Evolutionary conservation across 2,888 invertebrate genomes (phyloP), one percentile per base, ranked within the genome.

Genomic region (Lypha dubia): DNA sequence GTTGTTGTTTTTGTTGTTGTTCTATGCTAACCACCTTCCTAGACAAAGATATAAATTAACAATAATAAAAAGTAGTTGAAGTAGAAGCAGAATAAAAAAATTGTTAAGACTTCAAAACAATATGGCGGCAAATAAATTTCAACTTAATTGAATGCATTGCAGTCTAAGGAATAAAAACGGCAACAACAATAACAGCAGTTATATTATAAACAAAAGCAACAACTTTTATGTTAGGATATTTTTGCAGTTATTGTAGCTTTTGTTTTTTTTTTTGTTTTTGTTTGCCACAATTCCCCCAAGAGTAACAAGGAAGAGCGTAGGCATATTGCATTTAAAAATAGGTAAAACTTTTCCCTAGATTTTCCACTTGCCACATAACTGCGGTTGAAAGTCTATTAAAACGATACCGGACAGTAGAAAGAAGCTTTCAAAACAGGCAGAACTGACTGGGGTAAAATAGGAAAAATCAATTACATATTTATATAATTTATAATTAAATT

Each of bases 91-190:
- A 8, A 49, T 15, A 44, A 51, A 44, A 15, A 44, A 15, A 28
- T 24, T 35, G 65, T 73, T 49, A 68, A 81, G 77, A 68, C 68
- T 77, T 77, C 73, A 77, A 73, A 81, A 81, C 84, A 84, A 81
- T 84, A 84, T 80, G 84, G 76, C 76, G 84, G 76, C 84, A 84
- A 84, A 84, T 84, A 77, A 84, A 84, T 84, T 81, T 84, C 38
- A 84, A 81, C 76, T 84, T 77, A 84, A 84, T 84, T 81, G 80
- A 84, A 81, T 80, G 84, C 77, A 74, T 20, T 74, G 77, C 56
- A 81, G 76, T 68, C 58, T 77, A 53, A 44, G 53, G 20, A 58
- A 74, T 62, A 62, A 24, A 24, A n/a, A 15, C 44, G 58, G 46
- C 17, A 58, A 32, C 17, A 38, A 60, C 20, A 63, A 53, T 24